Conservation (phyloP, 2,888 invertebrate species). For the Polydrusus tereticollis region DNA sequence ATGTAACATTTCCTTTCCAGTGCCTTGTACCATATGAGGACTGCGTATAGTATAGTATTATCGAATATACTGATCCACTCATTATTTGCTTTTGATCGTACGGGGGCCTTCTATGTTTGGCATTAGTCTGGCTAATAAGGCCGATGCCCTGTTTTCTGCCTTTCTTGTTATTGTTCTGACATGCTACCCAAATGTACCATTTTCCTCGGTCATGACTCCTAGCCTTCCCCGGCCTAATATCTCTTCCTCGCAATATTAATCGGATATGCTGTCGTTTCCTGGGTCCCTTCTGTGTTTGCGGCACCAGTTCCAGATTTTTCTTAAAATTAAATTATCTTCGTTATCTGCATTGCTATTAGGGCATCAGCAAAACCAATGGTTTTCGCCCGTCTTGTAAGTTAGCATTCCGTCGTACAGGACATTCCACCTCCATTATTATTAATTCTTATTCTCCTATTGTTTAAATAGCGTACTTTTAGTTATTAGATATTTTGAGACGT, state of each 20-base stretch:
- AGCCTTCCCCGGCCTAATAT: neutral
- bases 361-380: slow-evolving; percentile 22
- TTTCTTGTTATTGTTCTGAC: neutral
- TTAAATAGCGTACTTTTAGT: no score
- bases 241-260: neutral
- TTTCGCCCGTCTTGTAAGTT: neutral
- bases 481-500: neutral
- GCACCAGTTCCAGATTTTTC: neutral
- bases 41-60: slow-evolving; percentile 48
- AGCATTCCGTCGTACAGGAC: slow-evolving; percentile 25
- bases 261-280: neutral
- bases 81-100: slow-evolving; percentile 27
- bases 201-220: neutral
- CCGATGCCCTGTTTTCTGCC: neutral
- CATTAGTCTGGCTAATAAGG: neutral
- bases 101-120: slow-evolving; percentile 17
- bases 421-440: slow-evolving; percentile 15
- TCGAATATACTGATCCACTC: slow-evolving; percentile 32
- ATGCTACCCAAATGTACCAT: neutral
- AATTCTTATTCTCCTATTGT: neutral
- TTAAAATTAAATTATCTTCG: neutral
- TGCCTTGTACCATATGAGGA: slow-evolving; percentile 36
- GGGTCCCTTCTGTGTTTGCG: slow-evolving; percentile 2
- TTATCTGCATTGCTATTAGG: neutral
- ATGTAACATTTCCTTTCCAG: slow-evolving; percentile 22